These are phyloP conservation scores for Drosophila eugracilis DNA, from an alignment of 1,140 invertebrate genomes.

Conservation along the genomic window DNA sequence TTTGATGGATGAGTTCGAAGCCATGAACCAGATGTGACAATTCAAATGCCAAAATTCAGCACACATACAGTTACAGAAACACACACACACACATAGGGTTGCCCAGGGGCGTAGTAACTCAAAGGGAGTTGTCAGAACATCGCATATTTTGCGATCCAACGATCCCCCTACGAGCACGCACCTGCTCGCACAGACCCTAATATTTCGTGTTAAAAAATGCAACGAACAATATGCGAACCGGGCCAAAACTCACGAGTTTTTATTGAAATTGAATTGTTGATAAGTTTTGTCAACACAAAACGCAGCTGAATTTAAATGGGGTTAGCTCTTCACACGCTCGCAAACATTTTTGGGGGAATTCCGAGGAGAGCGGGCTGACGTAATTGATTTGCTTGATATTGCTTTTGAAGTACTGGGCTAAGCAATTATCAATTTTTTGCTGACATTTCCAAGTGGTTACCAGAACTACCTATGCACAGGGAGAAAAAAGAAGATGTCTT, in stretches of 20 bases:
- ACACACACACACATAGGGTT: slow-evolving; percentile 13
- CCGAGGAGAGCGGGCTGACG: slow-evolving; percentile 19
- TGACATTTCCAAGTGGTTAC: slow-evolving; percentile 11
- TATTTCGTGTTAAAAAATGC: slow-evolving; percentile 71
- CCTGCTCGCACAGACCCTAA: slow-evolving; percentile 41
- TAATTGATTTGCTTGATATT: slow-evolving; percentile 67
- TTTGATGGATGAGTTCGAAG: slow-evolving; percentile 78
- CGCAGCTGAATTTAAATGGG: slow-evolving; percentile 41
- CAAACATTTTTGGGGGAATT: slow-evolving; percentile 1
- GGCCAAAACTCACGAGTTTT: slow-evolving; percentile 62
- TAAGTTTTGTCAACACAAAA: slow-evolving; percentile 80
- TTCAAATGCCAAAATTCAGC: slow-evolving; percentile 75
- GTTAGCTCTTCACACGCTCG: slow-evolving; percentile 8
- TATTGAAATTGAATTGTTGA: slow-evolving; percentile 84
- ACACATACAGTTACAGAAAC: slow-evolving; percentile 26
- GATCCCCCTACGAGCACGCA: slow-evolving; percentile 15
- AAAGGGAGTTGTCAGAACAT: slow-evolving; percentile 13
- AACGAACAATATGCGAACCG: slow-evolving; percentile 65
- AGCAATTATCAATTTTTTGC: slow-evolving; percentile 48
- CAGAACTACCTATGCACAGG: not conserved
- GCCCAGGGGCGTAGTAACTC: slow-evolving; percentile 33
- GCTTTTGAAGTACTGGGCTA: slow-evolving; percentile 23
- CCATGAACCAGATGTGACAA: slow-evolving; percentile 80
- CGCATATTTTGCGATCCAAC: not conserved
- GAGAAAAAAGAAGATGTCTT: too few species aligned